Conservation (phyloP, 2,113 vertebrate species). For the Puffinus mauretanicus region DNA sequence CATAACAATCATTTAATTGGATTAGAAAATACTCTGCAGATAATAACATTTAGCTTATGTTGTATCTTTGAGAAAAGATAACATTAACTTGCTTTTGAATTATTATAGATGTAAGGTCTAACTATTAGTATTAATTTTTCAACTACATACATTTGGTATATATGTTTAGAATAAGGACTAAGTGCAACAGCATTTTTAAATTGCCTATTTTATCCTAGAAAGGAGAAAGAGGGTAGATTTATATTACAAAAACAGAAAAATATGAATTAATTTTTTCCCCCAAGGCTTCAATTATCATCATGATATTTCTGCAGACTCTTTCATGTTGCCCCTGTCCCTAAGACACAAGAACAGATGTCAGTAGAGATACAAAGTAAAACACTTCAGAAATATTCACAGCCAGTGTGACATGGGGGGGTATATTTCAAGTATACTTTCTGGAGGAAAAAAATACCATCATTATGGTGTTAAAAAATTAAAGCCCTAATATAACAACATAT, state of each 20-base stretch:
- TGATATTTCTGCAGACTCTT: slow-evolving; percentile 1
- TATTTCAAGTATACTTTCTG: not conserved
- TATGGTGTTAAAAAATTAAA: slow-evolving; percentile 37
- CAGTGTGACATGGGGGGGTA: not conserved
- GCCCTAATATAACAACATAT: not conserved
- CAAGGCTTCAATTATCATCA: not conserved
- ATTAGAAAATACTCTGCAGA: not conserved
- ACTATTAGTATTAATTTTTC: not conserved
- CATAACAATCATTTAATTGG: not conserved
- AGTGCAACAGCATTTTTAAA: not conserved
- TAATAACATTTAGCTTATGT: not conserved
- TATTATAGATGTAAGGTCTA: not conserved
- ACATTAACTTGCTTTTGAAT: not conserved
- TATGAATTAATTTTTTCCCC: not conserved
- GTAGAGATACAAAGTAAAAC: not conserved
- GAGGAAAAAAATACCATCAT: not conserved
- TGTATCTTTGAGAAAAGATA: not conserved
- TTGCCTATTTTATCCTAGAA: not conserved
- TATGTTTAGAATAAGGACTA: not conserved
- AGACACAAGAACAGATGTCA: not conserved
- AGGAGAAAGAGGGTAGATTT: not conserved
- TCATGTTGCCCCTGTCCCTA: not conserved
- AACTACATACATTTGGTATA: not conserved
- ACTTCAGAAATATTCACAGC: not conserved
- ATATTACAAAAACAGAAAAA: not conserved